Evolutionary conservation across 2,888 invertebrate species (phyloP).

Genomic region (Orthosia cruda): DNA sequence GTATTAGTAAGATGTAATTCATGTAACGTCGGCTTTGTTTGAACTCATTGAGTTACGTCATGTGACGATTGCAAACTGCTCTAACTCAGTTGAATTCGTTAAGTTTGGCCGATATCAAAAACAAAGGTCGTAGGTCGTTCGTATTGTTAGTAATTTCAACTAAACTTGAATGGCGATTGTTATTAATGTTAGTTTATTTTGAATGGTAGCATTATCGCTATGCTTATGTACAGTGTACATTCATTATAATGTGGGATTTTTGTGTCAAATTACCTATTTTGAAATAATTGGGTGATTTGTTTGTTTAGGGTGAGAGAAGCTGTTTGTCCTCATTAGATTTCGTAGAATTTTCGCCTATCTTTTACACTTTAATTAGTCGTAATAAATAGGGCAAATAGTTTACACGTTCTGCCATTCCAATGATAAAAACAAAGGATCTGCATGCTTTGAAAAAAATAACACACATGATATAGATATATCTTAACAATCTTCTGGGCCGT

Average conservation of each 20-base stretch:
- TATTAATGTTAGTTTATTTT: conserved; percentile 65
- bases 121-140: conserved; percentile 74
- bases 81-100: conserved; percentile 73
- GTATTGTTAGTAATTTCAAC: conserved; percentile 71
- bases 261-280: conserved; percentile 37
- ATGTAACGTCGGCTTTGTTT: conserved; percentile 72
- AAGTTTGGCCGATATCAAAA: conserved; percentile 70
- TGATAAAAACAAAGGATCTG: no score
- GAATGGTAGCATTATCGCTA: conserved; percentile 67
- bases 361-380: conserved; percentile 1
- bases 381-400: background rate
- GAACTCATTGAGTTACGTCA: conserved; percentile 71
- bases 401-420: background rate
- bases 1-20: conserved; percentile 36
- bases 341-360: conserved; percentile 11
- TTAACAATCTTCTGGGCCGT: no score
- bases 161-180: conserved; percentile 71
- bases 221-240: conserved; percentile 46
- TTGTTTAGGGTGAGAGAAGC: conserved; percentile 19
- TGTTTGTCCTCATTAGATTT: conserved; percentile 23
- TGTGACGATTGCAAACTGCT: conserved; percentile 70
- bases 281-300: conserved; percentile 49
- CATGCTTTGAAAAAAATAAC: background rate
- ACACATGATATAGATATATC: no score
- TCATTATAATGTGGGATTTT: conserved; percentile 63